phyloP scores from a whole-genome alignment of 2,888 invertebrate genomes.

The Erynnis tages region DNA sequence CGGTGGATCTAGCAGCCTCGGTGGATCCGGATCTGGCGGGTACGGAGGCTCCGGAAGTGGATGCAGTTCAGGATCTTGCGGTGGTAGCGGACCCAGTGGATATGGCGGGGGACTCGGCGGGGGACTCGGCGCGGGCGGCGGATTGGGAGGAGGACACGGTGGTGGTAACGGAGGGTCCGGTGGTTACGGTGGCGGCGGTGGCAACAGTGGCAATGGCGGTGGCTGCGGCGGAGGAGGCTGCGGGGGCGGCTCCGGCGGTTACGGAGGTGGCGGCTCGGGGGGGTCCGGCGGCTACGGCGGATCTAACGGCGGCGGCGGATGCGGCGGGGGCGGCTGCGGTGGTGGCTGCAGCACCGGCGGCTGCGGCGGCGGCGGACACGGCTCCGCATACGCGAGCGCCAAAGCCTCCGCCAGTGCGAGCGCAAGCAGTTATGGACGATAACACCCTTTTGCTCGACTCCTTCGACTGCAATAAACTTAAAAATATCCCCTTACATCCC shows the following conservation, averaged over 20 bases:
- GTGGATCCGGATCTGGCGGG: slow-evolving; percentile 29
- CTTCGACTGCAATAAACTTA: too few relatives aligned
- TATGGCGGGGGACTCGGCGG: slow-evolving; percentile 35
- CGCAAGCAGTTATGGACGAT: slow-evolving; percentile 55
- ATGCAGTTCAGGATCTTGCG: slow-evolving; percentile 23
- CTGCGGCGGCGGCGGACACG: slow-evolving; percentile 31
- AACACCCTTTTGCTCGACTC: too few relatives aligned
- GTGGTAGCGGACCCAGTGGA: slow-evolving; percentile 36
- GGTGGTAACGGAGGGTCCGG: slow-evolving; percentile 27
- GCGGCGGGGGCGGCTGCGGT: slow-evolving; percentile 29
- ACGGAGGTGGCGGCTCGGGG: slow-evolving; percentile 29
- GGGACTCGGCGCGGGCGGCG: slow-evolving; percentile 30
- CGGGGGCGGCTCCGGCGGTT: slow-evolving; percentile 34
- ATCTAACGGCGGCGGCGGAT: slow-evolving; percentile 21
- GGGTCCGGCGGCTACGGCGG: slow-evolving; percentile 36
- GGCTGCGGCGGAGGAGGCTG: slow-evolving; percentile 31
- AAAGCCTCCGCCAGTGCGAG: slow-evolving; percentile 54
- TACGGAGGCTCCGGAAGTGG: slow-evolving; percentile 33
- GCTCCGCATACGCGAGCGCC: slow-evolving; percentile 55
- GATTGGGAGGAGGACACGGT: slow-evolving; percentile 27
- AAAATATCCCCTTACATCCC: too few relatives aligned
- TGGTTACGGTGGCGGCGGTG: slow-evolving; percentile 28
- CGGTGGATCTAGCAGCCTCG: slow-evolving; percentile 2
- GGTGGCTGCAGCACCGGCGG: slow-evolving; percentile 42
- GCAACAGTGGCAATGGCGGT: slow-evolving; percentile 26